Conservation (phyloP, 2,888 invertebrate species). For the Asteroscopus sphinx region DNA sequence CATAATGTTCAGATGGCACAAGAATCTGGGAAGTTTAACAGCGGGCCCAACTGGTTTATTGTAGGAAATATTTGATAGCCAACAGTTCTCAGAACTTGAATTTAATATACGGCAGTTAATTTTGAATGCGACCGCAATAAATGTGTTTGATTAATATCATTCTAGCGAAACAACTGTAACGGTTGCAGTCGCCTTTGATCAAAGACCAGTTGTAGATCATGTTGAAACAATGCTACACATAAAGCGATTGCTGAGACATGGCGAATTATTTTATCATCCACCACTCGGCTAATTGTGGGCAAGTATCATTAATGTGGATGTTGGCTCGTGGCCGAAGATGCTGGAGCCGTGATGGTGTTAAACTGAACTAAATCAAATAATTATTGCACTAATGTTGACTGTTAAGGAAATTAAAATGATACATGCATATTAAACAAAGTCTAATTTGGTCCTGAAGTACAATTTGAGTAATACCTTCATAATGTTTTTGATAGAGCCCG, state of each 20-base stretch:
- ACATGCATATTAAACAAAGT: constrained; percentile 19
- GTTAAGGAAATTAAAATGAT: constrained; percentile 43
- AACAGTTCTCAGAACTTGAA: constrained; percentile 80
- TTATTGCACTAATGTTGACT: constrained; percentile 42
- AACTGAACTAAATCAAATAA: constrained; percentile 52
- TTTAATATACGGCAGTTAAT: constrained; percentile 85
- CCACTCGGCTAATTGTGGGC: constrained; percentile 55
- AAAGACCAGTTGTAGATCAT: constrained; percentile 78
- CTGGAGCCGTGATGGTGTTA: constrained; percentile 38
- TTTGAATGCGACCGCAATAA: constrained; percentile 83
- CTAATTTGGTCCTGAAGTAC: constrained; percentile 13
- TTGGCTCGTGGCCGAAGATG: constrained; percentile 57
- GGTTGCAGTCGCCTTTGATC: constrained; percentile 78
- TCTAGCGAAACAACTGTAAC: constrained; percentile 84
- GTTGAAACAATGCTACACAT: constrained; percentile 70
- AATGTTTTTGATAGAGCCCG: constrained; percentile 63
- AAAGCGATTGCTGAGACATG: constrained; percentile 67
- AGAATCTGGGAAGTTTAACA: constrained; percentile 78
- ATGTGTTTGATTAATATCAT: constrained; percentile 87
- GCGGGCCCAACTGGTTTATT: constrained; percentile 78
- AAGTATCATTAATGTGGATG: constrained; percentile 46
- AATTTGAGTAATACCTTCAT: constrained; percentile 32
- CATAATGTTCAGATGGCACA: constrained; percentile 66
- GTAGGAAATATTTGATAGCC: constrained; percentile 87
- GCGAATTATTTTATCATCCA: constrained; percentile 71